phyloP scores from a whole-genome alignment of 2,888 invertebrate species.

The Thymelicus lineola region DNA sequence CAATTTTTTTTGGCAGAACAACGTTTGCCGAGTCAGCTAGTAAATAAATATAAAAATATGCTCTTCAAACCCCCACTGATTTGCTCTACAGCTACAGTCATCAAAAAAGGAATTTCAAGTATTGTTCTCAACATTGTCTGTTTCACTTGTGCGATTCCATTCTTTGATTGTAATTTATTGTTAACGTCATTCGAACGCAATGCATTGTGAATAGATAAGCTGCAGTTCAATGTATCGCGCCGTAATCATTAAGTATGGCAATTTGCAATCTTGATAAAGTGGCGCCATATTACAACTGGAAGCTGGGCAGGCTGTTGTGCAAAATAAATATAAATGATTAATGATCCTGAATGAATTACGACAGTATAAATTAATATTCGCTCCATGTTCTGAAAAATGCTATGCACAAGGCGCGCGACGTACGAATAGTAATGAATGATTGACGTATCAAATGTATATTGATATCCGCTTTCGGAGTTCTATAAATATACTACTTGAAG shows the following conservation, averaged over 20 bases:
- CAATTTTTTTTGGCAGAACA: too few relatives aligned
- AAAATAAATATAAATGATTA: conserved; percentile 32
- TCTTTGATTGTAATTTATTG: neutral
- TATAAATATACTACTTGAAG: neutral
- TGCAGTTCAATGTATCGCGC: neutral
- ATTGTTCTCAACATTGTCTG: neutral
- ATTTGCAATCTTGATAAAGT: conserved; percentile 21
- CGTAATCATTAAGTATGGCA: conserved; percentile 7
- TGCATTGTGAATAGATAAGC: conserved; percentile 6
- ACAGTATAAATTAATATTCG: conserved; percentile 20
- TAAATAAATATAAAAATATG: too few relatives aligned
- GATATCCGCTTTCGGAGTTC: neutral
- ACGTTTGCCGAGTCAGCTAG: too few relatives aligned
- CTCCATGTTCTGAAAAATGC: conserved; percentile 6
- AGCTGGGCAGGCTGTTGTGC: conserved; percentile 3
- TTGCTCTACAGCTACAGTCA: too few relatives aligned
- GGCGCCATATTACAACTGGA: conserved; percentile 30
- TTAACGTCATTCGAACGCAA: neutral
- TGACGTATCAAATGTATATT: conserved; percentile 8
- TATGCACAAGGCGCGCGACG: neutral
- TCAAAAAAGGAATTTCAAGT: too few relatives aligned
- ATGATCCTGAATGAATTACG: conserved; percentile 24
- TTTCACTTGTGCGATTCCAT: neutral
- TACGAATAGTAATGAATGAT: conserved; percentile 9
- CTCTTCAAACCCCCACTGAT: too few relatives aligned